phyloP scores from a whole-genome alignment of 2,113 vertebrate genomes.

The Cyanoderma ruficeps region DNA sequence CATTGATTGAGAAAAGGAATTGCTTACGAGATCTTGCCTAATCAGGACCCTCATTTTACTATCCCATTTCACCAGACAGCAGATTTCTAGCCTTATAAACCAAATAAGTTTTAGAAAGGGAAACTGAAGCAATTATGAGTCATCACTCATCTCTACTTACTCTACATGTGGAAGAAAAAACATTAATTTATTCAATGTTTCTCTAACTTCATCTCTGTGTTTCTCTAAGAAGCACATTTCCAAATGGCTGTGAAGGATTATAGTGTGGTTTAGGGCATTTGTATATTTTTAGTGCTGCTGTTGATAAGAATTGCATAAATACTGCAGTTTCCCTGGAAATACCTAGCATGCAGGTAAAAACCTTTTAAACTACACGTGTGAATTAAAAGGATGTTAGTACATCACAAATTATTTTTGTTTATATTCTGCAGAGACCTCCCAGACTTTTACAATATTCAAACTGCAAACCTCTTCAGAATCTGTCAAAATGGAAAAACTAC shows the following conservation, averaged over 20 bases:
- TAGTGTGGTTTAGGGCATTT: not conserved
- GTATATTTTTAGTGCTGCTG: not conserved
- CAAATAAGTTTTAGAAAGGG: not conserved
- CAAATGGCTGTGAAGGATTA: not conserved
- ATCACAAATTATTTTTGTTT: not conserved
- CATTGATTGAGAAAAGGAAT: not conserved
- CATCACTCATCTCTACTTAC: not conserved
- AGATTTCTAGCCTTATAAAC: not conserved
- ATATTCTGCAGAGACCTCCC: not conserved
- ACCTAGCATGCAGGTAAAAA: not conserved
- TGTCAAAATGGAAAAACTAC: not conserved
- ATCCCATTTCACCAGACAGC: not conserved
- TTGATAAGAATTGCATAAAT: not conserved
- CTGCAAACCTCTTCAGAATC: not conserved
- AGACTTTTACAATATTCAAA: not conserved
- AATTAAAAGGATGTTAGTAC: not conserved
- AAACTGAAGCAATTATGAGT: not conserved
- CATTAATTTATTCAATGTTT: not conserved
- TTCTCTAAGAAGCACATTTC: not conserved
- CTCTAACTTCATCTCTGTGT: not conserved
- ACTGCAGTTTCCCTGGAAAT: not conserved
- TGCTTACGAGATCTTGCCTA: not conserved
- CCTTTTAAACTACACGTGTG: not conserved
- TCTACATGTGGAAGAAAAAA: not conserved
- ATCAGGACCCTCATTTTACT: not conserved